Base-by-base conservation (phyloP, 2,888 invertebrate genomes). In the Apotomis betuletana region DNA sequence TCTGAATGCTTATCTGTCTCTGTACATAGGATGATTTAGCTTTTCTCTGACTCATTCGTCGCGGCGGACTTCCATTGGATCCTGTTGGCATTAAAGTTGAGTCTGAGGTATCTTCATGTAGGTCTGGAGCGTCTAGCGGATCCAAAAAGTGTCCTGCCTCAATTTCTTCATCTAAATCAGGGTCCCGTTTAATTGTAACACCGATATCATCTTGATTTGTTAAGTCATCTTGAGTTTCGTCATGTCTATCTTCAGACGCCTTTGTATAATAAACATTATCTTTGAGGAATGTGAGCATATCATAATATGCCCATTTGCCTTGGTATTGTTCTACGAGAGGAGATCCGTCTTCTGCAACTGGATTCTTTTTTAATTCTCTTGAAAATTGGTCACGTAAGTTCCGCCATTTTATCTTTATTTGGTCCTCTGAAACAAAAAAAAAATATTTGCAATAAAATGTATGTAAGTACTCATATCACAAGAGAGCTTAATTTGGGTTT, bases 331-430 rank as follows among this genome's bases (percentile, higher is more conserved):
- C 71, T 61, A 71, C 51, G 55, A 27, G 5, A 4, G 65, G 61
- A 44, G 9, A 27, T 4, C 71, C 71, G 10, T 61, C 46, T 10
- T 58, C 65, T 12, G 60, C 65, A 5, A 67, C 13, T n/a, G 61
- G 61, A 8, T 67, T 67, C 41, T 71, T 71, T 15, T 67, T 71
- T 15, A 71, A 41, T 51, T 71, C 71, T 51, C 71, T 67, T 3
- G 67, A 61, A 51, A 71, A 71, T 38, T 71, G 71, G 15, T 71
- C 71, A 62, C 71, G 38, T 36, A 71, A 15, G 51, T 71, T 71
- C 6, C 71, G 41, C 71, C 71, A 71, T 62, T 67, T 71, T 49
- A 67, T 55, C 41, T 71, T 71, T 3, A 71, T n/a, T 62, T 71
- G 71, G 44, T 71, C 71, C 49, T 71, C 71, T 71, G 67, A 62